Conservation (phyloP, 2,888 invertebrate species). For the Byasa hedistus region DNA sequence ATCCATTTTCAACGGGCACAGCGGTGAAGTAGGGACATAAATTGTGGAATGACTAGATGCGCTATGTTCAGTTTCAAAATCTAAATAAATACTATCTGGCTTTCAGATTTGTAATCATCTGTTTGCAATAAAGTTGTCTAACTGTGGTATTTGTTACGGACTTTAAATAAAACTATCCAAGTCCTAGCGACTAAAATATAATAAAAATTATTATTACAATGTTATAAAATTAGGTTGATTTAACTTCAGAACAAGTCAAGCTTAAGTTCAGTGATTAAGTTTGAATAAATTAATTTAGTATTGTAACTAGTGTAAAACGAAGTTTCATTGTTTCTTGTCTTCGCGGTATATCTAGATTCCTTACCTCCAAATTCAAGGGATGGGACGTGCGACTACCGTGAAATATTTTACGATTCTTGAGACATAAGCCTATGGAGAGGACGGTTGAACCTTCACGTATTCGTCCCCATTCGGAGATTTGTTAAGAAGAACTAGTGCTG, state of each 20-base stretch:
- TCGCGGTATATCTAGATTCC: constrained; percentile 46
- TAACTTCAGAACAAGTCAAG: too few species aligned
- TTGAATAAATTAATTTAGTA: too few species aligned
- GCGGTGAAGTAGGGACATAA: constrained; percentile 41
- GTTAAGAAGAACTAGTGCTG: constrained; percentile 51
- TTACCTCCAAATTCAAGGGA: constrained; percentile 39
- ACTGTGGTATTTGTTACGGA: too few species aligned
- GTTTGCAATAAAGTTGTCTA: too few species aligned
- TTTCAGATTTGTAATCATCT: too few species aligned
- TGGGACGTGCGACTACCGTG: constrained; percentile 57
- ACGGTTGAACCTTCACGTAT: constrained; percentile 59
- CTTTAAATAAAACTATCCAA: too few species aligned
- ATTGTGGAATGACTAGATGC: constrained; percentile 50
- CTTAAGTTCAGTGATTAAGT: too few species aligned
- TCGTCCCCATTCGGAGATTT: constrained; percentile 68
- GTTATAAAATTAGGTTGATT: too few species aligned
- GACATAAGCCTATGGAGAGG: constrained; percentile 62
- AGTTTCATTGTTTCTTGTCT: neutral
- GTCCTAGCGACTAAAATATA: too few species aligned
- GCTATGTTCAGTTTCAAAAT: constrained; percentile 18
- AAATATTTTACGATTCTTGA: constrained; percentile 76
- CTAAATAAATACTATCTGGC: neutral
- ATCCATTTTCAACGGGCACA: constrained; percentile 54
- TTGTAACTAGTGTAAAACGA: too few species aligned
- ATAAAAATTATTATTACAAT: too few species aligned